Evolutionary conservation across 2,113 vertebrate species (phyloP).

Genomic region (Crotalus tigris): DNA sequence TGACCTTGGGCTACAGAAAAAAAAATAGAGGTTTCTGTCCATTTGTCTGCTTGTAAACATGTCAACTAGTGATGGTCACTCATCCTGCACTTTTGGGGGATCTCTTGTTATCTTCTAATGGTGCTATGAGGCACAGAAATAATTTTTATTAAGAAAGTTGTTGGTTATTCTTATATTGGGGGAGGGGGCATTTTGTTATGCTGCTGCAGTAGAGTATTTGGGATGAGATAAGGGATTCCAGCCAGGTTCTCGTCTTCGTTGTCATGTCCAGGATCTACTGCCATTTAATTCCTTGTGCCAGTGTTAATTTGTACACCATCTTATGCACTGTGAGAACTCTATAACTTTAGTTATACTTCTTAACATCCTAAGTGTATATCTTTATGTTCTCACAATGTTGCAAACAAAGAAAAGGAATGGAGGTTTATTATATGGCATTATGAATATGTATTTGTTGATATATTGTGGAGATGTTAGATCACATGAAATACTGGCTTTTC

Average conservation of each 20-base stretch:
- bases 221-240: not conserved
- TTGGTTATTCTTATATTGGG: not conserved
- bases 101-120: not conserved
- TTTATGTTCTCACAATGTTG: not conserved
- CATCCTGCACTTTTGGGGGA: not conserved
- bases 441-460: not conserved
- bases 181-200: not conserved
- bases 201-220: not conserved
- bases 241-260: not conserved
- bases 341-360: not conserved
- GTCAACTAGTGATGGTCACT: not conserved
- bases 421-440: not conserved
- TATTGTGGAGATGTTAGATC: not conserved
- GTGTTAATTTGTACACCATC: not conserved
- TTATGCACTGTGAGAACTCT: not conserved
- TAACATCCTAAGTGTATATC: too few relatives aligned
- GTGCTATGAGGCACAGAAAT: not conserved
- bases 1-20: not conserved
- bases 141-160: not conserved
- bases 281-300: not conserved
- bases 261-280: not conserved
- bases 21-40: not conserved
- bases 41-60: not conserved
- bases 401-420: not conserved
- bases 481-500: not conserved